A percentile compares a stretch with the other conserved stretches of the same genome.
Conservation (phyloP, 1,140 invertebrate genomes). For the Aplysia californica region DNA sequence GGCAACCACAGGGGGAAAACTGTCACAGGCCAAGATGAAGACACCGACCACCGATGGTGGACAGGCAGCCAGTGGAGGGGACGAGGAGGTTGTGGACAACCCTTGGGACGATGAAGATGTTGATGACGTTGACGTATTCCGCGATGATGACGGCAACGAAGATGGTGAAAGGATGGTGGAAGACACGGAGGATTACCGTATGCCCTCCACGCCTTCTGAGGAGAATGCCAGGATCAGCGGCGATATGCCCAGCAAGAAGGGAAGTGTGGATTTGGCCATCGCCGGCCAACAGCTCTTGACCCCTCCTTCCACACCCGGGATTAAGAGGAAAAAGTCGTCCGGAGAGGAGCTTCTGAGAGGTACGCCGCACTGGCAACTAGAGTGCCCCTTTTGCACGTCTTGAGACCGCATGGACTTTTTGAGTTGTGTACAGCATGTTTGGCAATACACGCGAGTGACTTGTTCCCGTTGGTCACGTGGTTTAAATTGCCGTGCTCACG, state of each 20-base stretch:
- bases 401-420: no score
- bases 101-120: constrained; percentile 12
- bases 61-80: background rate
- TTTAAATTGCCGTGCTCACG: no score
- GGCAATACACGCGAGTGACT: no score
- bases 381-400: no score
- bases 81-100: background rate
- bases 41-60: background rate
- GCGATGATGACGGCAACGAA: background rate
- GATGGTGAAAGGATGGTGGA: background rate
- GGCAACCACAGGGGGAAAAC: background rate
- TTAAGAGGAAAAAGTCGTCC: background rate
- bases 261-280: background rate
- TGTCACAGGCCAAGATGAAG: constrained; percentile 4
- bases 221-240: constrained; percentile 1
- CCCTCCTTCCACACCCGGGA: constrained; percentile 2
- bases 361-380: background rate
- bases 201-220: constrained; percentile 22
- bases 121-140: background rate
- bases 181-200: background rate
- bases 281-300: constrained; percentile 10
- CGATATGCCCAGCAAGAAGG: background rate
- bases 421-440: no score
- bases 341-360: background rate
- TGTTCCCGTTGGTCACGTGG: no score